A percentile compares a stretch with the other conserved stretches of the same genome.
phyloP scores from a whole-genome alignment of 2,797 vertebrate genomes.

The Ceyx erithaca region DNA sequence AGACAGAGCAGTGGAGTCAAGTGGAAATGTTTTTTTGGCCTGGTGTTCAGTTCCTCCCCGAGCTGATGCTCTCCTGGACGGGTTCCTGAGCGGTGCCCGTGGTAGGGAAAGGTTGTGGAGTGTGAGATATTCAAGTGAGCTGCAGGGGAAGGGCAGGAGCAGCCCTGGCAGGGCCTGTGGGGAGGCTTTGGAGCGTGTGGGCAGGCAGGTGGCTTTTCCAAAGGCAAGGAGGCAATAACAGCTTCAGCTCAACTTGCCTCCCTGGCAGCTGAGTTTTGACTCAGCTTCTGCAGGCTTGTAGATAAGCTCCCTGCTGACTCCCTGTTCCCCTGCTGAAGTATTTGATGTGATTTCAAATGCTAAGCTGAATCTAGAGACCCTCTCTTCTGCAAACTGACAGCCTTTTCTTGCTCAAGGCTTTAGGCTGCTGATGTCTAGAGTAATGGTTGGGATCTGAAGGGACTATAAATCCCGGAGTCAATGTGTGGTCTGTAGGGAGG shows the following conservation, averaged over 20 bases:
- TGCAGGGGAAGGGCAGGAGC: neutral
- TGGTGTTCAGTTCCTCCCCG: conserved; percentile 3
- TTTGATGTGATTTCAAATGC: conserved; percentile 22
- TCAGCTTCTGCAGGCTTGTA: conserved; percentile 14
- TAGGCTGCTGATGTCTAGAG: conserved; percentile 16
- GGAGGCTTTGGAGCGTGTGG: neutral
- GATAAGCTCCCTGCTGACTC: conserved; percentile 16
- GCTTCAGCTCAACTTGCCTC: neutral
- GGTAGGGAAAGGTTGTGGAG: neutral
- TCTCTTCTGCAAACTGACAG: conserved; percentile 7
- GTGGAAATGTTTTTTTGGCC: conserved; percentile 20
- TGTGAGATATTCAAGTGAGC: neutral
- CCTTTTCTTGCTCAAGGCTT: conserved; percentile 30
- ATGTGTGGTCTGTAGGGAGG: neutral
- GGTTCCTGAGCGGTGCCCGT: neutral
- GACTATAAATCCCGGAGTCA: neutral
- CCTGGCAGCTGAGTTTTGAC: conserved; percentile 6
- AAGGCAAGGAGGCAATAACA: neutral
- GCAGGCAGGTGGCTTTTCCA: neutral
- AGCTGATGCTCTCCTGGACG: neutral
- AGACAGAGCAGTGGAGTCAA: neutral
- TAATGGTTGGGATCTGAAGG: conserved; percentile 5
- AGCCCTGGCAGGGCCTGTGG: fast-evolving
- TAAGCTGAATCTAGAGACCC: conserved; percentile 4
- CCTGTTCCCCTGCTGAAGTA: neutral